Base-by-base conservation (phyloP, 2,888 invertebrate species). In the Torymus auratus region DNA sequence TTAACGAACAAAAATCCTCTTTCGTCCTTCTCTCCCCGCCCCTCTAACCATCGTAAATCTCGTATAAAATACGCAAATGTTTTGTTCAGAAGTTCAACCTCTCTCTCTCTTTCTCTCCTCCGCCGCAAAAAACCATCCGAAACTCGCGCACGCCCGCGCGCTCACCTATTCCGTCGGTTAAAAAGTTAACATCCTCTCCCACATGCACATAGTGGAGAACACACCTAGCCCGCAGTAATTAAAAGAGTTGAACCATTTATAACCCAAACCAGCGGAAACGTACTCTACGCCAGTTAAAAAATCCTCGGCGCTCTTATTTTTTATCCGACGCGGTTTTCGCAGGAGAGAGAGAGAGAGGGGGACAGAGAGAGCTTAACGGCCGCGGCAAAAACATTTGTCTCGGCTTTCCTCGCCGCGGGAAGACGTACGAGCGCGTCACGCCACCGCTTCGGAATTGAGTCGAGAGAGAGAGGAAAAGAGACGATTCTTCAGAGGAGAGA, bases 191-290 rank as follows among this genome's bases (percentile, higher is more conserved):
- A 56, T 56, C 2, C 61, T n/a, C 12, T 13, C 13, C 41, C 50
- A 28, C n/a, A 17, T 58, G 1, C 20, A 17, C 68, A 41, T 0
- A 41, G n/a, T 4, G 67, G 7, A 3, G 50, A 15, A 69, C 60
- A 60, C 41, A 50, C 23, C 23, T n/a, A 20, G n/a, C 55, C 62
- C 74, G 41, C 17, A 28, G 68, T 78, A 78, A 78, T 78, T 78
- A 78, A 78, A 78, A 78, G 78, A 78, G 78, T 78, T 78, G 58
- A 71, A 71, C 71, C 71, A 78, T 78, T 78, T 78, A 78, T 78
- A 71, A 78, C 64, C 56, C 50, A 50, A 76, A 76, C 69, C 61
- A 60, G 53, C 62, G 65, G 20, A 68, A 58, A 53, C 56, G 28
- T 11, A 20, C 2, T n/a, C 62, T n/a, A 55, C 58, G 58, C n/a